Percentiles rank a stretch among this genome's conserved stretches.
These are phyloP conservation scores for Chanos chanos DNA, from an alignment of 2,797 vertebrate genomes.

Conservation along the genomic window DNA sequence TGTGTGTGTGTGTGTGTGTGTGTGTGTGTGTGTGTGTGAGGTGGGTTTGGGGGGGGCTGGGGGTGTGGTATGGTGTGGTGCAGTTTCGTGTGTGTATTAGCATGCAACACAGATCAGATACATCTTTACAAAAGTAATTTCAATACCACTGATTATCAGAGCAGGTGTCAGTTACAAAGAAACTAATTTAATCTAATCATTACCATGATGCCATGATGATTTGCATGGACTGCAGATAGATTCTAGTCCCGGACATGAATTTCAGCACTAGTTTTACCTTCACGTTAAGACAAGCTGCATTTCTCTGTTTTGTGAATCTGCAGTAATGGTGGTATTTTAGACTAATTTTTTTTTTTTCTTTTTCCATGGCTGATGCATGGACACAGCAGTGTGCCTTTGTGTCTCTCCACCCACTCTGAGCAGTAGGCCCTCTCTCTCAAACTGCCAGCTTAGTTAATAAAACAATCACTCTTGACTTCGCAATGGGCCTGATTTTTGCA, in stretches of 20 bases:
- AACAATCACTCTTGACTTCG: conserved; percentile 60
- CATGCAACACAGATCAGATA: conserved; percentile 57
- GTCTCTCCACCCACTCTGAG: conserved; percentile 52
- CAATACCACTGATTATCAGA: conserved; percentile 58
- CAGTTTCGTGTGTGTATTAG: neutral
- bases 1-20: neutral
- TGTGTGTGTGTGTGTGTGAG: too few relatives aligned
- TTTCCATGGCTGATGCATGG: conserved; percentile 47
- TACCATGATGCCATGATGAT: neutral
- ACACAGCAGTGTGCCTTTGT: conserved; percentile 53
- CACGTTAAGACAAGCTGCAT: neutral
- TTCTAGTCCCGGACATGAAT: neutral
- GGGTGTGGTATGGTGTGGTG: conserved; percentile 38
- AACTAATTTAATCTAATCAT: conserved; percentile 49
- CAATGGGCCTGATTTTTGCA: conserved; percentile 51
- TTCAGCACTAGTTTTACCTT: neutral
- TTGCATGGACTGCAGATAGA: neutral
- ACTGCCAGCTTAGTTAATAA: conserved; percentile 65
- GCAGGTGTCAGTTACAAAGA: conserved; percentile 60
- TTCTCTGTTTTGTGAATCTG: conserved; percentile 20
- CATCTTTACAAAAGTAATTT: conserved; percentile 41
- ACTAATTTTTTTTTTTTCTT: conserved; percentile 47
- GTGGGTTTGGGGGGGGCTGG: too few relatives aligned
- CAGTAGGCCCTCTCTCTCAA: conserved; percentile 54
- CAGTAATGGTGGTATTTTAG: conserved; percentile 34